Base-by-base conservation (phyloP, 2,113 vertebrate species). In the Bufo bufo region DNA sequence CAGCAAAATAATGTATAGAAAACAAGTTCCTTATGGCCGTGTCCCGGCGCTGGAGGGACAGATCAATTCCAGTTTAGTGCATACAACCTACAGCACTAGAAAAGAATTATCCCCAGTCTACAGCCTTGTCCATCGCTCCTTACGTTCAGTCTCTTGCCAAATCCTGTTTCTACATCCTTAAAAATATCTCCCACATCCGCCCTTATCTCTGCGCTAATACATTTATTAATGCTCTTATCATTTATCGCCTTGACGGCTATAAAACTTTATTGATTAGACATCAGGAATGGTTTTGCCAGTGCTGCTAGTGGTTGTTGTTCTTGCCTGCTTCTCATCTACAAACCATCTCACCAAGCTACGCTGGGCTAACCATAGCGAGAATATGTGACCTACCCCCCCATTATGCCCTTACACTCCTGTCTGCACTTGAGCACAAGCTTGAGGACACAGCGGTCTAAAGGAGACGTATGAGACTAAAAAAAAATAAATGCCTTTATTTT, bases 111-210 rank as follows among this genome's bases (percentile, higher is more conserved):
- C 33, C 1, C 33, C 33, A 33, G 66, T 71, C 66, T 33, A 3
- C 45, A 49, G 45, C 8, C 43, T 75, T 19, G 45, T 20, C 45
- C 47, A 11, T 13, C 1, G 12, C 17, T 49, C 8, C 45, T 75
- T 20, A 20, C 9, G 10, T 19, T 75, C 45, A 20, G 17, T 10
- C 4, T 17, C 45, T 20, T 49, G 43, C 72, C 17, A 11, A 50
- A 75, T 75, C 72, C 72, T 75, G 47, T 75, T 50, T 75, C 47
- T 17, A 75, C 72, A 75, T 49, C 72, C 47, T 49, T 14, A 50
- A 49, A 50, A 20, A 49, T 75, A 20, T 75, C 8, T 75, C 16
- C 45, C 47, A 75, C 72, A 75, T 75, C 72, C 17, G 47, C 43
- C 47, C 72, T 75, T 75, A 75, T 75, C 72, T 45, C 5, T 8